Base-by-base conservation (phyloP, 2,797 vertebrate genomes). In the Thamnophis elegans region DNA sequence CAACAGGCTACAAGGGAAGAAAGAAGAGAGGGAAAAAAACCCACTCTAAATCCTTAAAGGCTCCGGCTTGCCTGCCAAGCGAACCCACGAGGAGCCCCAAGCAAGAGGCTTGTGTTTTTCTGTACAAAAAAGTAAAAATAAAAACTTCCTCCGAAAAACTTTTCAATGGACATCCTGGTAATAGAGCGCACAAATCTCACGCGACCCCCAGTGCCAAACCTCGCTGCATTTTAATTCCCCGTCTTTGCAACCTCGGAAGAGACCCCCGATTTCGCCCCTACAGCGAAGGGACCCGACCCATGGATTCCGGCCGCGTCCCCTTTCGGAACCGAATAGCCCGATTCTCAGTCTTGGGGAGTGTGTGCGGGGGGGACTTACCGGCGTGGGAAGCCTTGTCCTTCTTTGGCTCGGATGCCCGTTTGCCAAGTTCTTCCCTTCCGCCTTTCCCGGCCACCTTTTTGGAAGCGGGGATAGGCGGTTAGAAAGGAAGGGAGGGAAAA, bases 301-400 rank as follows among this genome's bases (percentile, higher is more conserved):
- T 51, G 0, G 28, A 56, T 68, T 0, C 25, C 13, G 88, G 87
- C 89, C 78, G 89, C 91, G 55, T 25, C n/a, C 0, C 94, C 1
- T 26, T 87, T 89, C 94, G 5, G 86, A 68, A 55, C 85, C 56
- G 1, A 55, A 26, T 0, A 11, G 26, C 5, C 18, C 4, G 10
- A 0, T 10, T 47, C 59, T 16, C 51, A 90, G 78, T 58, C 10
- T 42, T 25, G 58, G 42, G 42, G 42, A 51, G 47, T 4, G n/a
- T 3, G 47, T 47, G 47, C 47, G 47, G 73, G 93, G 20, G 0
- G 92, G 8, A 95, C 96, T 96, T 93, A 96, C 96, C 96, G 91
- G 95, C 73, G 93, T 26, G 36, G 89, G 60, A 89, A 93, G 93
- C 92, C 42, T 60, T 25, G 89, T 51, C 89, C 90, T 14, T 25